Conservation (phyloP, 2,113 vertebrate genomes). For the Hystrix cristata region DNA sequence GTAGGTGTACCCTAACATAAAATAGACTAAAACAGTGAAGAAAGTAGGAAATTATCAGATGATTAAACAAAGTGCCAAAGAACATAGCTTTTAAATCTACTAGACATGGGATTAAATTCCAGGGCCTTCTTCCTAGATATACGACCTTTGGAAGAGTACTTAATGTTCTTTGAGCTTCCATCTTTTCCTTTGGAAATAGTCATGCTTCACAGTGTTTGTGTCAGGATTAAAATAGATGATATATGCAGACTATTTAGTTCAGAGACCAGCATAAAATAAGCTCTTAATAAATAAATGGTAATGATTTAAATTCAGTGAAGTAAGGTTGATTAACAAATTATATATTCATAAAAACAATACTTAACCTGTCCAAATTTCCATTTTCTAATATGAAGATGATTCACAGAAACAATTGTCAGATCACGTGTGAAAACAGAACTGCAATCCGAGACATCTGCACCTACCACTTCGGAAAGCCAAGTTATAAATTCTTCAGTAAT, state of each 20-base stretch:
- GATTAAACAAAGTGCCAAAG: background rate
- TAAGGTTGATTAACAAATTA: constrained; percentile 33
- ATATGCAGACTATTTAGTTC: background rate
- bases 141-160: background rate
- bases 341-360: constrained; percentile 9
- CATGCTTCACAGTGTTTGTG: background rate
- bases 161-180: background rate
- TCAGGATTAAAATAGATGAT: background rate
- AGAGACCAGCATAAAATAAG: background rate
- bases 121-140: background rate
- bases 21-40: background rate
- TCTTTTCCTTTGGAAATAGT: background rate
- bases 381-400: background rate
- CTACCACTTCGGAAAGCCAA: background rate
- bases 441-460: background rate
- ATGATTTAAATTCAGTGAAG: constrained; percentile 42
- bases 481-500: background rate
- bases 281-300: constrained; percentile 12
- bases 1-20: background rate
- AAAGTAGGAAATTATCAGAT: background rate
- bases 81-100: constrained; percentile 49
- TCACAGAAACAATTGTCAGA: background rate
- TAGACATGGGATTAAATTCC: constrained; percentile 37
- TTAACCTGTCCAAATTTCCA: constrained; percentile 1
- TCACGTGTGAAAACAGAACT: background rate